Evolutionary conservation across 2,797 vertebrate genomes (phyloP).

Genomic region (Stomatorhinus walkeri): DNA sequence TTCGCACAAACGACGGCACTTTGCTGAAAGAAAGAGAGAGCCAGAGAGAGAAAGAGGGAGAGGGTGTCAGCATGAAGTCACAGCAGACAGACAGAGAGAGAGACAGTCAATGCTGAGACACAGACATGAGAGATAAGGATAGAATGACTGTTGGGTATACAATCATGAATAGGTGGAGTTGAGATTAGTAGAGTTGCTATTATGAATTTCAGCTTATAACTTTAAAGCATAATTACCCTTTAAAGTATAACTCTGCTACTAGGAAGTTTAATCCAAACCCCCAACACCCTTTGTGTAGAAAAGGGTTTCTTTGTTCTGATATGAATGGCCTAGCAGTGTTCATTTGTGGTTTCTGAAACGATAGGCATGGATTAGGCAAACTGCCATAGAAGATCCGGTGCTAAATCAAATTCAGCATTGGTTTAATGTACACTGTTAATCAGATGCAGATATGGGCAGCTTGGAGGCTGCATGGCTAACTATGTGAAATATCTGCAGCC

Average conservation of each 20-base stretch:
- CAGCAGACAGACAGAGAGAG: not conserved
- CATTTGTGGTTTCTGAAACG: not conserved
- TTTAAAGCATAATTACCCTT: not conserved
- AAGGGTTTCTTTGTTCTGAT: not conserved
- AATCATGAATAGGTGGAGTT: not conserved
- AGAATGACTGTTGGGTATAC: not conserved
- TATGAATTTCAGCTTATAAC: not conserved
- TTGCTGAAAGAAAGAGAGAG: constrained; percentile 64
- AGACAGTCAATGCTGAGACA: not conserved
- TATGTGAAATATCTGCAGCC: not conserved
- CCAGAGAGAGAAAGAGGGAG: not conserved
- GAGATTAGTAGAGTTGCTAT: not conserved
- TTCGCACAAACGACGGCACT: constrained; percentile 72
- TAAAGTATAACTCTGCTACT: not conserved
- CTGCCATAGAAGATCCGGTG: not conserved
- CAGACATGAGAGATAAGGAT: not conserved
- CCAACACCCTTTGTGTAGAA: not conserved
- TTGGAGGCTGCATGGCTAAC: not conserved
- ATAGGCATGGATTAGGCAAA: not conserved
- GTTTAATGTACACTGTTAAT: not conserved
- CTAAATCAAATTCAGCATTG: not conserved
- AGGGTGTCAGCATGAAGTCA: not conserved
- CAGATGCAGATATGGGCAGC: not conserved
- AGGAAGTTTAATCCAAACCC: not conserved
- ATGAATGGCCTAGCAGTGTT: not conserved